These are phyloP conservation scores for Scytalopus superciliaris DNA, from an alignment of 2,113 vertebrate species.

Conservation along the genomic window DNA sequence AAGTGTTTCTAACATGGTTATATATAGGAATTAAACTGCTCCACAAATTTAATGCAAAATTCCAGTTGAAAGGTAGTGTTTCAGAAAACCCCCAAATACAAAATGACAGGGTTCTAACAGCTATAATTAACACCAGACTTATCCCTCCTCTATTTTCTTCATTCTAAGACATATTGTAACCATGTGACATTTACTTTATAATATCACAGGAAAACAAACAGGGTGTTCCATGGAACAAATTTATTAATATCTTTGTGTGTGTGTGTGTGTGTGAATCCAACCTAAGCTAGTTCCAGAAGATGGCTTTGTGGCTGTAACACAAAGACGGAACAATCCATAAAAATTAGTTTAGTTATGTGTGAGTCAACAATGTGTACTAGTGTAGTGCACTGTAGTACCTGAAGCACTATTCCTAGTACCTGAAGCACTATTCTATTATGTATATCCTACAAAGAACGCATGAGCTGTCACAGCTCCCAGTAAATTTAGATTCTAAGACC, in stretches of 20 bases:
- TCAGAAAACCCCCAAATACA: not conserved
- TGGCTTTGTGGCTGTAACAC: not conserved
- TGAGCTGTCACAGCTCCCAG: not conserved
- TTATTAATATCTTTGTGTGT: not conserved
- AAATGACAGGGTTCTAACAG: not conserved
- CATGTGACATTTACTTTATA: accelerated
- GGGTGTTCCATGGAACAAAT: not conserved
- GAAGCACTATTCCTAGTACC: not conserved
- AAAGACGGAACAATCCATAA: not conserved
- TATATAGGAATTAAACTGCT: not conserved
- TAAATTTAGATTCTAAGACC: not conserved
- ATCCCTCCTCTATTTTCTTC: not conserved
- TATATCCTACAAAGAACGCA: not conserved
- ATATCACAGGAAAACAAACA: not conserved
- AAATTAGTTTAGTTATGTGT: not conserved
- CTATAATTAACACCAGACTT: not conserved
- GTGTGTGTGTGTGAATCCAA: not conserved
- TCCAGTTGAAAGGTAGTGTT: not conserved
- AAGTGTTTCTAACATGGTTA: not conserved
- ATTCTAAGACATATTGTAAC: not conserved
- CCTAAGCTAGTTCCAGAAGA: not conserved
- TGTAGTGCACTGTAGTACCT: not conserved
- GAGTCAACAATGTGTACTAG: not conserved
- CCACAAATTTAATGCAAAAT: not conserved
- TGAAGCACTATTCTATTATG: not conserved